Conservation (phyloP, 2,888 invertebrate genomes). For the Eumacrocentrus americanus region DNA sequence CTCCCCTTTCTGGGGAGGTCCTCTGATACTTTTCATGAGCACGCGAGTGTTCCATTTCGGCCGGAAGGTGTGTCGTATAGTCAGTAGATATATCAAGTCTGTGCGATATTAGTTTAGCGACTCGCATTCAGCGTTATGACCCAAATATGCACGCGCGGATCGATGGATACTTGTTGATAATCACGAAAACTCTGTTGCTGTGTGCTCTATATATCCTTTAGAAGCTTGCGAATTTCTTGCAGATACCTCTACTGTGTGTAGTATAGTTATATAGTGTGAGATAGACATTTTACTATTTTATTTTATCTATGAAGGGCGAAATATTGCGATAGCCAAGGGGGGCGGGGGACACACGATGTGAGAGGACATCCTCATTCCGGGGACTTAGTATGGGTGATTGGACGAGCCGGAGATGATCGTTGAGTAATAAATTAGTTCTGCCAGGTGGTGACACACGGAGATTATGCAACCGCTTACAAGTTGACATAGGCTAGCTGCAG, state of each 20-base stretch:
- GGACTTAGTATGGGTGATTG: constrained; percentile 21
- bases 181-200: neutral
- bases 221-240: too few relatives aligned
- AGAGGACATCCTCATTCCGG: constrained; percentile 59
- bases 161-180: constrained; percentile 2
- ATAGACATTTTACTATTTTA: too few relatives aligned
- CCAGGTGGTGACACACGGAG: constrained; percentile 50
- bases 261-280: too few relatives aligned
- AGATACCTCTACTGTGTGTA: too few relatives aligned
- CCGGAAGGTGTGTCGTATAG: too few relatives aligned
- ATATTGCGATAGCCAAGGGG: constrained; percentile 30
- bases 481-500: constrained; percentile 11
- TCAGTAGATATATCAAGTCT: too few relatives aligned
- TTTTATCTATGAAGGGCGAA: constrained; percentile 25
- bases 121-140: neutral
- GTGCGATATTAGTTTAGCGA: too few relatives aligned
- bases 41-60: too few relatives aligned
- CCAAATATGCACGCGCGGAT: neutral
- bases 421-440: constrained; percentile 58
- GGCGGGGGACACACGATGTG: constrained; percentile 32
- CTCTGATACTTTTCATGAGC: too few relatives aligned
- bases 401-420: constrained; percentile 56
- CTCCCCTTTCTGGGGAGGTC: too few relatives aligned
- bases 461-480: constrained; percentile 45
- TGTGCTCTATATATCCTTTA: neutral